phyloP scores from a whole-genome alignment of 2,797 vertebrate genomes.

The Neosilurus mollespiculum region DNA sequence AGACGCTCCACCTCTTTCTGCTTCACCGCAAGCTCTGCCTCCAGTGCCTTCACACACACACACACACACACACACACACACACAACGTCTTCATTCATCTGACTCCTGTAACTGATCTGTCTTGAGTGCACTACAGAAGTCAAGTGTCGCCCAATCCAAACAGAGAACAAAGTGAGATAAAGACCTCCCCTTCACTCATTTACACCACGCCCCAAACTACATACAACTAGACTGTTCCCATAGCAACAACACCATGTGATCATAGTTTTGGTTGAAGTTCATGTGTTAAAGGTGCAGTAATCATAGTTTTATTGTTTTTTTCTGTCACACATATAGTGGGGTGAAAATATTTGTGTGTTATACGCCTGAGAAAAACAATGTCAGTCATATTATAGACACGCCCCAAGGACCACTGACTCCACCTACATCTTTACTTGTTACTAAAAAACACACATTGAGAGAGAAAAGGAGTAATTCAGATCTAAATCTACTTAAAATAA shows the following conservation, averaged over 20 bases:
- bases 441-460: background rate
- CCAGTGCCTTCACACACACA: slow-evolving; percentile 73
- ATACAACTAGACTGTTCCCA: background rate
- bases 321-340: background rate
- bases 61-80: slow-evolving; percentile 18
- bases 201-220: background rate
- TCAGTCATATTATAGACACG: background rate
- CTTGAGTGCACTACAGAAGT: background rate
- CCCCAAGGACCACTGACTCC: background rate
- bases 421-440: background rate
- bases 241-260: background rate
- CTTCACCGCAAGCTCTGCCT: slow-evolving; percentile 82
- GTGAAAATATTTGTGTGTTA: no score
- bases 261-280: background rate
- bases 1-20: slow-evolving; percentile 84
- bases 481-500: no score
- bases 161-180: background rate
- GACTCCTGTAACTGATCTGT: background rate
- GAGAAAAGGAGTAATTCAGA: background rate
- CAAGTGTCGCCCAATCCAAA: background rate
- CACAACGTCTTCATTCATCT: background rate
- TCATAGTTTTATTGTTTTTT: background rate
- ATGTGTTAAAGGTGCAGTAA: background rate
- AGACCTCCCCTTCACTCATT: background rate
- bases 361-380: background rate